Evolutionary conservation across 2,113 vertebrate species (phyloP), one percentile per base, ranked within the genome.

Genomic region (Phalacrocorax carbo): DNA sequence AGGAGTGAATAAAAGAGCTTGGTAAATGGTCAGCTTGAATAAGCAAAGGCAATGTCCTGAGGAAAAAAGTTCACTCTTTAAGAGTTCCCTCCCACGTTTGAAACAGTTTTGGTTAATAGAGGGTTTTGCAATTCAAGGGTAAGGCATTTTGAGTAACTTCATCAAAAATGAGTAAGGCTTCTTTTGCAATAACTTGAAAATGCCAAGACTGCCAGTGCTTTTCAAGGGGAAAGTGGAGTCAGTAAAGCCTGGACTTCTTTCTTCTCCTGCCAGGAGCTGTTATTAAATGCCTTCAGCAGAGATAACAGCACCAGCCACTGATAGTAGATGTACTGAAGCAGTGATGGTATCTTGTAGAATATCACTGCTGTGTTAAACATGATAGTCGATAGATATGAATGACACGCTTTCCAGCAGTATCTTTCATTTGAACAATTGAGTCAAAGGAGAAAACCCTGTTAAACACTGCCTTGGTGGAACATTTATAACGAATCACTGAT

Each of bases 301-400:
- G 77, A 62, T 49, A 73, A 48, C 8, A 38, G 65, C 58, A 46
- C 34, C 51, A 86, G 79, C 46, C 57, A 18, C 34, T 29, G 57
- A 44, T 23, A n/a, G 7, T 1, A 15, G 44, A 36, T 6, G 38
- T 20, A 16, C 52, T 42, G 68, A 66, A 84, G 76, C 76, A 86
- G 29, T 13, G 64, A 27, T 49, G 80, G n/a, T 34, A 38, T 42
- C 76, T 49, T 11, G 22, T n/a, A 46, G 49, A 36, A n/a, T 30
- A 42, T n/a, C 61, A 17, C 36, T 69, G 48, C 34, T 6, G 9
- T n/a, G 30, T 21, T 30, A 40, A 57, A 77, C 36, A 58, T 2
- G 6, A 15, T 30, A 65, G 30, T 22, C 3, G 4, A 10, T 2
- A 10, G 49, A 4, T 12, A 55, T 0, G 34, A 69, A 49, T 46